phyloP scores from a whole-genome alignment of 2,888 invertebrate species.

The Fragum sueziense region DNA sequence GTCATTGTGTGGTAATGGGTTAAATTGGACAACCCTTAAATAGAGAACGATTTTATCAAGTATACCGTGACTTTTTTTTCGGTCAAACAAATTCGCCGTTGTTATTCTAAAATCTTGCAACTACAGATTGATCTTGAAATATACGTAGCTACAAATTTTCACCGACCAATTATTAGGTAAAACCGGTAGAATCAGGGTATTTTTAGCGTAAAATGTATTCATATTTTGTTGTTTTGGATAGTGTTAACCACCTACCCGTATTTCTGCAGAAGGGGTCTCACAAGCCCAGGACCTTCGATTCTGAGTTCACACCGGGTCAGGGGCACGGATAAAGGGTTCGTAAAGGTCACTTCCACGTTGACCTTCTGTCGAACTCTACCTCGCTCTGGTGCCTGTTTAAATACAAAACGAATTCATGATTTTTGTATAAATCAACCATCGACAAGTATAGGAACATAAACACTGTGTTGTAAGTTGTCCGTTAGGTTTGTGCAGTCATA shows the following conservation, averaged over 20 bases:
- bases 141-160: not conserved
- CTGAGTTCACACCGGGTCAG: conserved; percentile 52
- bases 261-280: conserved; percentile 16
- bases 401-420: too few relatives aligned
- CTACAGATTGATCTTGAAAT: too few relatives aligned
- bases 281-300: conserved; percentile 56
- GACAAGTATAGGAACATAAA: too few relatives aligned
- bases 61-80: not conserved
- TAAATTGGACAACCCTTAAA: too few relatives aligned
- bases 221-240: not conserved
- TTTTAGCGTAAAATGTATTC: not conserved
- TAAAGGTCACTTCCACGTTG: conserved; percentile 51
- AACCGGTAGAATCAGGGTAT: not conserved
- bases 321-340: conserved; percentile 46
- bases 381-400: conserved; percentile 48
- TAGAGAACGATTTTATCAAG: not conserved
- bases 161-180: not conserved
- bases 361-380: conserved; percentile 44
- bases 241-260: conserved; percentile 28
- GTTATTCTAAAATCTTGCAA: too few relatives aligned
- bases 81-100: not conserved
- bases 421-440: too few relatives aligned
- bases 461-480: too few relatives aligned
- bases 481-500: too few relatives aligned
- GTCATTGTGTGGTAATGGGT: too few relatives aligned